Evolutionary conservation across 2,113 vertebrate genomes (phyloP).

Genomic region (Carassius gibelio): DNA sequence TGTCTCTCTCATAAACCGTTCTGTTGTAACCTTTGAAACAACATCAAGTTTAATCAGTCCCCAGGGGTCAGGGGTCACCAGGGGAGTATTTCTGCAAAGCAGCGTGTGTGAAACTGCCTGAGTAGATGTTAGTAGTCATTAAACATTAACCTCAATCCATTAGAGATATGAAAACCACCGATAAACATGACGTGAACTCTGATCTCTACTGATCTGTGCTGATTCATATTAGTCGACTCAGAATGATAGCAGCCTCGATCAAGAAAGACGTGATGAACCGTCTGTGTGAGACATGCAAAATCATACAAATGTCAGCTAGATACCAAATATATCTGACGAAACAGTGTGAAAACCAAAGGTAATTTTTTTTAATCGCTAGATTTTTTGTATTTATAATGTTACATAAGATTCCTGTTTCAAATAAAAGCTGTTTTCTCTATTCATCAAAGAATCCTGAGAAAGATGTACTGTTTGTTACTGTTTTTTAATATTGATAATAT

Average conservation of each 20-base stretch:
- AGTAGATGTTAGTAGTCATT: slow-evolving; percentile 45
- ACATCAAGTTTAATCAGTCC: slow-evolving; percentile 13
- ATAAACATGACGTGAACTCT: not conserved
- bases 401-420: not conserved
- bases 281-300: too few species aligned
- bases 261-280: not conserved
- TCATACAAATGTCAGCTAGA: too few species aligned
- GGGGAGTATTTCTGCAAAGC: not conserved
- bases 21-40: slow-evolving; percentile 18
- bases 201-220: not conserved
- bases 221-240: not conserved
- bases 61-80: slow-evolving; percentile 32
- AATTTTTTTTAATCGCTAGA: too few species aligned
- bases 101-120: not conserved
- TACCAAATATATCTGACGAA: not conserved
- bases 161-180: not conserved
- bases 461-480: not conserved
- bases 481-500: not conserved
- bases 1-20: not conserved
- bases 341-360: not conserved
- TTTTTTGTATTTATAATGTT: not conserved
- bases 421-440: not conserved
- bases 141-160: slow-evolving; percentile 49
- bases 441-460: not conserved
- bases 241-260: not conserved